phyloP scores from a whole-genome alignment of 2,797 vertebrate species.

The Halcyon badia region DNA sequence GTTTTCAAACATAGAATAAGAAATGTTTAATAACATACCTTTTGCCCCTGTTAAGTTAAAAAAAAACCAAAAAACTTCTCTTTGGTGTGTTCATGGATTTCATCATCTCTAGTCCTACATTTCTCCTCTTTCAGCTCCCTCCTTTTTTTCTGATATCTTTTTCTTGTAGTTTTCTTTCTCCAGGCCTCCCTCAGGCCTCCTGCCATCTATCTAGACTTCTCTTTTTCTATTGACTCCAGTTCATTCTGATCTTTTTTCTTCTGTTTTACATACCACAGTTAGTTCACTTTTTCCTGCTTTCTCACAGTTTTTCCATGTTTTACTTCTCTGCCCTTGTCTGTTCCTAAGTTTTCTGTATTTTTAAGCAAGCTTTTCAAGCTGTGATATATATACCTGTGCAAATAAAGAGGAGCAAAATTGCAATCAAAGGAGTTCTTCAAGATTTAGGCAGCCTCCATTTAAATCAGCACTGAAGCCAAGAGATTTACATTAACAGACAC shows the following conservation, averaged over 20 bases:
- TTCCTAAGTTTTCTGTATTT: background rate
- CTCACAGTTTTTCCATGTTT: background rate
- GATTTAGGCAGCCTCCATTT: background rate
- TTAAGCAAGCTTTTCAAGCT: background rate
- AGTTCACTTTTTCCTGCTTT: background rate
- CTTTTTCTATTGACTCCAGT: conserved; percentile 28
- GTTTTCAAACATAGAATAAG: background rate
- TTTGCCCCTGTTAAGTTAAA: background rate
- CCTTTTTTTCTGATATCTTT: conserved; percentile 26
- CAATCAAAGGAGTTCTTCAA: background rate
- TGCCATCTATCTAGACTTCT: conserved; percentile 15
- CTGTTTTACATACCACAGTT: background rate
- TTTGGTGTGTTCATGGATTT: background rate
- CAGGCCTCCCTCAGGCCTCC: conserved; percentile 56
- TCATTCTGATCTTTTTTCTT: conserved; percentile 56
- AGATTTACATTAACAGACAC: background rate
- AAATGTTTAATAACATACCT: background rate
- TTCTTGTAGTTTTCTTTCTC: conserved; percentile 58
- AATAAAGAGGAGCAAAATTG: background rate
- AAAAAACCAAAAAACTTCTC: background rate
- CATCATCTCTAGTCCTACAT: background rate
- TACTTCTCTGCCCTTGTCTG: background rate
- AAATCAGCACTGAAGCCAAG: background rate
- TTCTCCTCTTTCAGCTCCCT: background rate
- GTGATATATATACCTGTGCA: background rate